These are phyloP conservation scores for Alces alces DNA, from an alignment of 2,113 vertebrate species.

Conservation along the genomic window DNA sequence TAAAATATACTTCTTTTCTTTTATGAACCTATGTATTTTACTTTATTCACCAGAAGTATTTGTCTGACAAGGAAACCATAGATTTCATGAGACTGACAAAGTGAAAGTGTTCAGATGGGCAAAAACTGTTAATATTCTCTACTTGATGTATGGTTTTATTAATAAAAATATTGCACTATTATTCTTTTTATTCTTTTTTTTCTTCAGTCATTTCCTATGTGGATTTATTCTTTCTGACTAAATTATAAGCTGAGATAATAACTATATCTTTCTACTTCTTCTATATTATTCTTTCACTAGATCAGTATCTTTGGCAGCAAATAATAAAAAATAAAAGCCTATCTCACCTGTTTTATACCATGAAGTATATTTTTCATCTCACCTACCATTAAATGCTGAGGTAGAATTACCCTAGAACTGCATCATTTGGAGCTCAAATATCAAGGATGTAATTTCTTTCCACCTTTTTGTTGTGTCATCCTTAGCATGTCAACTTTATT, in stretches of 20 bases:
- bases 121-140: neutral
- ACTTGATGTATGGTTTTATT: neutral
- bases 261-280: neutral
- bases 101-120: neutral
- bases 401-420: neutral
- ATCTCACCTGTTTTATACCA: neutral
- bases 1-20: neutral
- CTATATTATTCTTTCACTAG: neutral
- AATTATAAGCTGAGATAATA: neutral
- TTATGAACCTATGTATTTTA: neutral
- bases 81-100: neutral
- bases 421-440: neutral
- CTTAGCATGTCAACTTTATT: neutral
- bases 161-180: neutral
- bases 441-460: rapidly evolving
- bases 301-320: neutral
- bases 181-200: neutral
- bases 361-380: neutral
- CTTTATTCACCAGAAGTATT: neutral
- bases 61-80: neutral
- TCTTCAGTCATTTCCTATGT: neutral
- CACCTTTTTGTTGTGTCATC: neutral
- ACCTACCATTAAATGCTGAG: neutral
- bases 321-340: neutral
- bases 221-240: neutral